Conservation (phyloP, 2,113 vertebrate species). For the Anolis sagrei region DNA sequence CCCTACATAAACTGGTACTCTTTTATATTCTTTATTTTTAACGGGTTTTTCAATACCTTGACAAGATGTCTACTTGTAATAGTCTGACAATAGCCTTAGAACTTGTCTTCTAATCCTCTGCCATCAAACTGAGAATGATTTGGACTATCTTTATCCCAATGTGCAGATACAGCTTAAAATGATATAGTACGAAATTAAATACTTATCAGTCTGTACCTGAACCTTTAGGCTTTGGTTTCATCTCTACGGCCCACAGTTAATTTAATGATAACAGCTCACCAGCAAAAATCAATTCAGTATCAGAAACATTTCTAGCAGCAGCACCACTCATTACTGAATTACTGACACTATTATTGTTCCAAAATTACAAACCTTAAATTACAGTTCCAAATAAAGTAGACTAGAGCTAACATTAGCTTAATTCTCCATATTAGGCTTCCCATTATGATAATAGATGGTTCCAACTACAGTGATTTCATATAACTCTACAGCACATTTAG, state of each 20-base stretch:
- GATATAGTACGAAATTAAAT: background rate
- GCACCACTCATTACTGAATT: background rate
- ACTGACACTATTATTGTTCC: background rate
- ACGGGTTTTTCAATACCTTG: background rate
- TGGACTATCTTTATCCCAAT: background rate
- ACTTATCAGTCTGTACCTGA: background rate
- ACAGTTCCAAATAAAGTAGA: background rate
- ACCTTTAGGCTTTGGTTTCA: background rate
- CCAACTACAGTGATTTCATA: background rate
- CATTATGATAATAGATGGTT: background rate
- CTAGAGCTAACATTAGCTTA: background rate
- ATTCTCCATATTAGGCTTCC: background rate
- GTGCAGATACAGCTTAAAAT: background rate
- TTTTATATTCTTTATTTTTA: background rate
- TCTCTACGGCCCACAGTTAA: background rate
- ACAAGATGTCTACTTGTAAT: background rate
- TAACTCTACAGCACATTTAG: background rate
- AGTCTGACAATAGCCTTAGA: background rate
- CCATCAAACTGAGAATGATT: background rate
- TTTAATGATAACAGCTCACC: background rate
- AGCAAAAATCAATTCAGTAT: background rate
- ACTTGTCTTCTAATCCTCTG: background rate
- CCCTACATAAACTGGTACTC: too few species aligned
- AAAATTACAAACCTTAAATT: background rate
- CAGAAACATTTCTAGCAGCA: background rate